These are phyloP conservation scores for Siniperca knerii DNA, from an alignment of 2,113 vertebrate genomes.

Conservation along the genomic window DNA sequence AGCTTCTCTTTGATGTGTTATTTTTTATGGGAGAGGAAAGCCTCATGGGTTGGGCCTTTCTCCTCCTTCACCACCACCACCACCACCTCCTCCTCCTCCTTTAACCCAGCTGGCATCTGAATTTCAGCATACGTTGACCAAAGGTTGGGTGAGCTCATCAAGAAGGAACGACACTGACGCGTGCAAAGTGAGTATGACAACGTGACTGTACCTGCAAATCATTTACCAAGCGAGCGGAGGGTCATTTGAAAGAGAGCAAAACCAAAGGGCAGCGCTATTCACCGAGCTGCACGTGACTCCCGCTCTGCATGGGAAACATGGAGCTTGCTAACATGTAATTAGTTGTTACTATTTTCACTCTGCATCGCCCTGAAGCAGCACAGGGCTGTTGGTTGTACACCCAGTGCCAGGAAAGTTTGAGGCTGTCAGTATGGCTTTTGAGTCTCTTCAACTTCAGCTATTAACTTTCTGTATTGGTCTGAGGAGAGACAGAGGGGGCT, in stretches of 20 bases:
- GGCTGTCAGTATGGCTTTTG: conserved; percentile 49
- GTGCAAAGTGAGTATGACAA: conserved; percentile 34
- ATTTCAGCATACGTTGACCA: conserved; percentile 54
- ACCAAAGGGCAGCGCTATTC: conserved; percentile 51
- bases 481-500: conserved; percentile 34
- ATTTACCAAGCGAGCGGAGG: conserved; percentile 51
- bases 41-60: conserved; percentile 71
- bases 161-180: conserved; percentile 26
- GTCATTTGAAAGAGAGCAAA: conserved; percentile 49
- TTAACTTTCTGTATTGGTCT: conserved; percentile 30
- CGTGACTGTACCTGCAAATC: conserved; percentile 53
- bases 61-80: conserved; percentile 36
- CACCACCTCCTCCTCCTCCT: conserved; percentile 39
- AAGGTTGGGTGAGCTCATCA: conserved; percentile 55
- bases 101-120: conserved; percentile 53
- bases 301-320: conserved; percentile 64
- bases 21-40: conserved; percentile 69
- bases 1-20: conserved; percentile 75
- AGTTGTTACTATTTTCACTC: conserved; percentile 82
- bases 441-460: conserved; percentile 52
- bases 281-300: conserved; percentile 62
- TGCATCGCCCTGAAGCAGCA: conserved; percentile 61
- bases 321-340: conserved; percentile 79
- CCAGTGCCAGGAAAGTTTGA: conserved; percentile 78
- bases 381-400: conserved; percentile 56